phyloP scores from a whole-genome alignment of 2,113 vertebrate genomes.

The Carollia perspicillata region DNA sequence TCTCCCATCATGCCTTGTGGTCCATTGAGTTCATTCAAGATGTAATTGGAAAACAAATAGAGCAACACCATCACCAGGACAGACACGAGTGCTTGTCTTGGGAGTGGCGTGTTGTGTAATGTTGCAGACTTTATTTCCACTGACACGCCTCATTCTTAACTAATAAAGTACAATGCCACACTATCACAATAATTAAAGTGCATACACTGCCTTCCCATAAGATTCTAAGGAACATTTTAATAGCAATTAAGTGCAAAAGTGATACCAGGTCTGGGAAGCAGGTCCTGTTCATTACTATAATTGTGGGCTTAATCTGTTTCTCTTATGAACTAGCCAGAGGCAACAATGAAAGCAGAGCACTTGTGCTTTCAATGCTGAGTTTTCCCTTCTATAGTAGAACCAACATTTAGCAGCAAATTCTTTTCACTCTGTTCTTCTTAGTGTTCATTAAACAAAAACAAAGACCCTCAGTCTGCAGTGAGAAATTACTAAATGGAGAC shows the following conservation, averaged over 20 bases:
- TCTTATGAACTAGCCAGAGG: background rate
- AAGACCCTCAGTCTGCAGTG: background rate
- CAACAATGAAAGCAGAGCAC: background rate
- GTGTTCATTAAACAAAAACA: background rate
- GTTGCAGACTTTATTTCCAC: conserved; percentile 77
- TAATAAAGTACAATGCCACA: conserved; percentile 57
- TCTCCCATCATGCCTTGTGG: conserved; percentile 73
- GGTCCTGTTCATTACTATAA: conserved; percentile 44
- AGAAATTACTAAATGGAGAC: background rate
- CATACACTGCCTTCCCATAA: background rate
- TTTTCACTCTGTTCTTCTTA: background rate
- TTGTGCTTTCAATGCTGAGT: background rate
- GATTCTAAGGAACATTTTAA: conserved; percentile 66
- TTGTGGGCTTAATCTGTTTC: conserved; percentile 49
- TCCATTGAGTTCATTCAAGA: conserved; percentile 79
- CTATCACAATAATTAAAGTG: conserved; percentile 72
- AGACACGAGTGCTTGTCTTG: conserved; percentile 75
- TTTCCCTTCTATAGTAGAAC: background rate
- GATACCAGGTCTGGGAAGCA: conserved; percentile 1
- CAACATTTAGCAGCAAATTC: conserved; percentile 26
- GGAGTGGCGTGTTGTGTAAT: conserved; percentile 70
- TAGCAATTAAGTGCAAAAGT: conserved; percentile 61
- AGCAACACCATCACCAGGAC: conserved; percentile 77
- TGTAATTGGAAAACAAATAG: conserved; percentile 82
- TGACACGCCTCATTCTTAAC: conserved; percentile 75